phyloP scores from a whole-genome alignment of 2,113 vertebrate species.

The Psittacara wagleri region DNA sequence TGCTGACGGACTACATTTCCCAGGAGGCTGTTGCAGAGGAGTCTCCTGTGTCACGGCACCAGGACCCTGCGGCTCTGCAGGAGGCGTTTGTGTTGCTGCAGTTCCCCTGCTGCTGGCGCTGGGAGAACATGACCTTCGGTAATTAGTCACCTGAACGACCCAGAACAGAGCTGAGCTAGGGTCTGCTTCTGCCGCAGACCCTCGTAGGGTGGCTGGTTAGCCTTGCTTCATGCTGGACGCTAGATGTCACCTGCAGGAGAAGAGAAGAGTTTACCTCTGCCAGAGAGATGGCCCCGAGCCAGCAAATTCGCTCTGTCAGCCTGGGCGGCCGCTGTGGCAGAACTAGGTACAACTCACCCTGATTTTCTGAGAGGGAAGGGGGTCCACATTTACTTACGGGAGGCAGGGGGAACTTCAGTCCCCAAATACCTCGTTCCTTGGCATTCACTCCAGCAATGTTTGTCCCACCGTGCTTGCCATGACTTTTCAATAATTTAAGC shows the following conservation, averaged over 20 bases:
- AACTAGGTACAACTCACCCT: conserved; percentile 76
- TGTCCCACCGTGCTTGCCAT: not conserved
- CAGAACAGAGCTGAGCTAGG: not conserved
- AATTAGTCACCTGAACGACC: not conserved
- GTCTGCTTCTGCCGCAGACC: not conserved
- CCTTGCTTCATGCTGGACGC: conserved; percentile 10
- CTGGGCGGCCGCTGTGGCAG: conserved; percentile 82
- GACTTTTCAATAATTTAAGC: not conserved
- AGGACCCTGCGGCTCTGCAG: not conserved
- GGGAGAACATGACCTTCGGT: not conserved
- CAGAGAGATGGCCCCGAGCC: conserved; percentile 76
- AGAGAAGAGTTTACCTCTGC: conserved; percentile 55
- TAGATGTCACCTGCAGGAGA: conserved; percentile 68
- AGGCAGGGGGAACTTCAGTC: not conserved
- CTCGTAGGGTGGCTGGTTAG: not conserved
- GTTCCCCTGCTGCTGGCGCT: not conserved
- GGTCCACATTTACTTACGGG: not conserved
- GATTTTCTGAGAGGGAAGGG: conserved; percentile 12
- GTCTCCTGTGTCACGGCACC: not conserved
- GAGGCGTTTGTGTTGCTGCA: not conserved
- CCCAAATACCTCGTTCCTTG: accelerated
- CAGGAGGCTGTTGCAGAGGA: conserved; percentile 29
- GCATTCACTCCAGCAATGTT: not conserved
- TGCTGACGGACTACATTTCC: conserved; percentile 68
- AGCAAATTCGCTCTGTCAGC: conserved; percentile 84